Conservation (phyloP, 2,797 vertebrate genomes). For the Ispidina lecontei region DNA sequence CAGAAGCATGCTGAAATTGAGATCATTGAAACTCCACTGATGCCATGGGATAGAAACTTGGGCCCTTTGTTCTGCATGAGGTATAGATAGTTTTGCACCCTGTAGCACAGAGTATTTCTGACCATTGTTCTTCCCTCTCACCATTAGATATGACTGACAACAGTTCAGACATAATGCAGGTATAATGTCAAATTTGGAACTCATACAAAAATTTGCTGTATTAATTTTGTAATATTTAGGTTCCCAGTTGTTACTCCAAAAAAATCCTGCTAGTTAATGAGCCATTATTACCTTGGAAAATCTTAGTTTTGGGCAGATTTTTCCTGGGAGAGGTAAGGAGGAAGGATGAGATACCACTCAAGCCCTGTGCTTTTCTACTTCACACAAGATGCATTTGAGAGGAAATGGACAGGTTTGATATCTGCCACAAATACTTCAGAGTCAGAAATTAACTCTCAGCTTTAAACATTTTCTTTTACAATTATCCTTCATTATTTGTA, state of each 20-base stretch:
- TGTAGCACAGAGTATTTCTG: neutral
- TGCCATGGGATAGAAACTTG: neutral
- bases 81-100: neutral
- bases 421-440: neutral
- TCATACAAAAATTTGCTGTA: fast-evolving
- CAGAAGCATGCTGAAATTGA: neutral
- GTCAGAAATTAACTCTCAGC: neutral
- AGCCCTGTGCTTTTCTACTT: neutral
- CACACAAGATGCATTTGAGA: neutral
- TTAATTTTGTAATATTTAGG: neutral
- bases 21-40: neutral
- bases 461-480: neutral
- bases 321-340: neutral
- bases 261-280: neutral
- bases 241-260: neutral
- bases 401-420: neutral
- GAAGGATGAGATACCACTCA: neutral
- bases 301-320: neutral
- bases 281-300: neutral
- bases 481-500: neutral
- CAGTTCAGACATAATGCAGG: neutral
- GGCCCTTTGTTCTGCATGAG: neutral
- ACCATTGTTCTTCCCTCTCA: neutral
- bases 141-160: neutral
- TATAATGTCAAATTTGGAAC: neutral